These are phyloP conservation scores for Ganaspis brasiliensis DNA, from an alignment of 2,888 invertebrate genomes.

Conservation along the genomic window DNA sequence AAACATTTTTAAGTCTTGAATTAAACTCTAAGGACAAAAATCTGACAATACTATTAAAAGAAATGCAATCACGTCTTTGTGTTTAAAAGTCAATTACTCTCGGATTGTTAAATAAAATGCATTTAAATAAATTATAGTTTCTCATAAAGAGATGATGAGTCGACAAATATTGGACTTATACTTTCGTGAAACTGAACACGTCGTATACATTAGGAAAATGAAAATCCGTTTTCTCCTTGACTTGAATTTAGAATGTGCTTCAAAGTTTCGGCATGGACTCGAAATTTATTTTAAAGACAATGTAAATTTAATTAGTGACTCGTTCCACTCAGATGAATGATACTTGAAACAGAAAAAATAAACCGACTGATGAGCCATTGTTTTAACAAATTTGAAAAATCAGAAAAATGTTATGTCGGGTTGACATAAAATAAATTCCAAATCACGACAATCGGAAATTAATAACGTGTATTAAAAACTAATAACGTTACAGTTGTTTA, in stretches of 20 bases:
- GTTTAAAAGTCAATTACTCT: too few species aligned
- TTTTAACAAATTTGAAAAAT: background rate
- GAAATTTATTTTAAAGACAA: conserved; percentile 12
- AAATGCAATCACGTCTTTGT: too few species aligned
- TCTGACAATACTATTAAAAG: too few species aligned
- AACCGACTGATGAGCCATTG: background rate
- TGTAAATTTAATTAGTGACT: background rate
- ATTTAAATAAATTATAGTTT: background rate
- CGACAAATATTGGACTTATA: conserved; percentile 14
- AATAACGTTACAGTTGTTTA: too few species aligned
- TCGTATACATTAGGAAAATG: conserved; percentile 20
- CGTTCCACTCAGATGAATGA: background rate
- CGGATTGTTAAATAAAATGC: background rate
- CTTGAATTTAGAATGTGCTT: conserved; percentile 12
- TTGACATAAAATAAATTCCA: too few species aligned
- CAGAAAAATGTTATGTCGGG: too few species aligned
- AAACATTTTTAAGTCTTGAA: too few species aligned
- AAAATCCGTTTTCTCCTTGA: background rate
- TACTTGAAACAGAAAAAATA: background rate
- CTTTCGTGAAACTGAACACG: conserved; percentile 5
- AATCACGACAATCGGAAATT: too few species aligned
- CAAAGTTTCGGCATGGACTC: background rate
- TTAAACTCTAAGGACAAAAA: too few species aligned
- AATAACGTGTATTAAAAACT: too few species aligned
- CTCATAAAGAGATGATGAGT: background rate